Base-by-base conservation (phyloP, 1,140 invertebrate species). In the Tachypleus tridentatus region DNA sequence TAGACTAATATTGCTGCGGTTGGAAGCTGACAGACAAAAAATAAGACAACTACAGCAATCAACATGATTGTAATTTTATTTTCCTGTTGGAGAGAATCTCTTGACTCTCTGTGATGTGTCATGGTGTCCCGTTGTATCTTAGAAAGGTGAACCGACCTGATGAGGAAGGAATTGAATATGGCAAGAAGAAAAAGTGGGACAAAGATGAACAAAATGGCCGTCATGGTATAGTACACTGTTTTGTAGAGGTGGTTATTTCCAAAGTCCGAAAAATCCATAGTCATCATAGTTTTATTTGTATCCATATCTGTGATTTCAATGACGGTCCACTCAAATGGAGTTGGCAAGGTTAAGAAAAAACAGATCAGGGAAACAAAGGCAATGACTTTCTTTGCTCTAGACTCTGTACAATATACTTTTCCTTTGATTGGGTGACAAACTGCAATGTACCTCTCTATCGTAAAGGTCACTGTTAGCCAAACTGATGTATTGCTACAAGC, bases 401-500 rank as follows among this genome's bases (percentile, higher is more conserved):
- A 74, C 69, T 85, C 83, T 3, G 86, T 87, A 72, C 85, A 87
- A 71, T 85, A 80, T 51, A 84, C 80, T 76, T 85, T 85, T 49
- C 87, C 85, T 68, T 83, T 81, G 72, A 89, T 84, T 49, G 87
- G 87, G 77, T 87, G 83, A 68, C 85, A 85, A 7, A 89, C 86
- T 29, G 85, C 87, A 62, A 89, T 85, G 77, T 87, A 89, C 56
- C 87, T 76, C 75, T 89, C 87, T 62, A 88, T 80, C 4, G 87
- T 89, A 73, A 89, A 89, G 51, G 85, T 84, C 4, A 88, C 86
- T 52, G 85, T 87, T 60, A 89, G 76, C 86, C 87, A 89, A 54
- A 87, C 85, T 49, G 85, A 87, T 54, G 84, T 84, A 74, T 84
- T 86, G 68, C 82, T 83, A 64, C 82, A 80, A 48, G 83, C 80